Percentiles rank a stretch among this genome's conserved stretches.
Conservation (phyloP, 2,113 vertebrate genomes). For the Periophthalmus modestus region DNA sequence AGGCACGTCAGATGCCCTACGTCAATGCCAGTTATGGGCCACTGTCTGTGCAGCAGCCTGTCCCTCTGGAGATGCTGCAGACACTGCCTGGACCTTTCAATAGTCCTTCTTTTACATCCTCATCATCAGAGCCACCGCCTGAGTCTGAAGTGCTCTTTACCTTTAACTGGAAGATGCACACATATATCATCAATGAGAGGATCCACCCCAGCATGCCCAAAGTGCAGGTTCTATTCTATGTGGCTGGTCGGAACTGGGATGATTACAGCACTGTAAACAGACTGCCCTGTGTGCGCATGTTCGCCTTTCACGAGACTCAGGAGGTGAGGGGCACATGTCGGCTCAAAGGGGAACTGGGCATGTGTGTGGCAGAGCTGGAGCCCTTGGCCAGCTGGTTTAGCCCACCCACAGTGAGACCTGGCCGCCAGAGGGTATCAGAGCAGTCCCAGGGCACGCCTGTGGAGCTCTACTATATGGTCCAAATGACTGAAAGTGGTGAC, state of each 20-base stretch:
- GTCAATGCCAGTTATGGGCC: conserved; percentile 91
- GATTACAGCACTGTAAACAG: conserved; percentile 76
- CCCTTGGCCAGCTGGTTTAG: conserved; percentile 87
- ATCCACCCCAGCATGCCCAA: conserved; percentile 85
- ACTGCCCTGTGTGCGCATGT: conserved; percentile 88
- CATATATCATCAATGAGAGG: conserved; percentile 82
- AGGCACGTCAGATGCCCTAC: conserved; percentile 79
- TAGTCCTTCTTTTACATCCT: conserved; percentile 43
- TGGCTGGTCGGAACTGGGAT: conserved; percentile 90
- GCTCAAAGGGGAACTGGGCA: conserved; percentile 83
- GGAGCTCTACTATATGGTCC: conserved; percentile 91
- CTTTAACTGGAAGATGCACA: conserved; percentile 87
- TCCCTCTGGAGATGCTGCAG: conserved; percentile 84
- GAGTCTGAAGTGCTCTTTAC: conserved; percentile 68
- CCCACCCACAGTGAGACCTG: conserved; percentile 73
- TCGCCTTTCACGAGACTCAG: conserved; percentile 90
- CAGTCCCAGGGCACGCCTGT: conserved; percentile 83
- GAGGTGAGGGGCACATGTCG: conserved; percentile 87
- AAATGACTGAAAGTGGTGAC: conserved; percentile 75
- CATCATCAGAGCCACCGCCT: conserved; percentile 50
- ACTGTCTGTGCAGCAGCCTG: conserved; percentile 79
- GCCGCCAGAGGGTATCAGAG: conserved; percentile 77
- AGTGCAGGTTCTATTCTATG: conserved; percentile 90
- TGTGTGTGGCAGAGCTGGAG: conserved; percentile 89
- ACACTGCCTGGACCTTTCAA: conserved; percentile 71